Percentiles rank a stretch among this genome's conserved stretches.
These are phyloP conservation scores for Melitaea athalia DNA, from an alignment of 2,888 invertebrate genomes.

Conservation along the genomic window DNA sequence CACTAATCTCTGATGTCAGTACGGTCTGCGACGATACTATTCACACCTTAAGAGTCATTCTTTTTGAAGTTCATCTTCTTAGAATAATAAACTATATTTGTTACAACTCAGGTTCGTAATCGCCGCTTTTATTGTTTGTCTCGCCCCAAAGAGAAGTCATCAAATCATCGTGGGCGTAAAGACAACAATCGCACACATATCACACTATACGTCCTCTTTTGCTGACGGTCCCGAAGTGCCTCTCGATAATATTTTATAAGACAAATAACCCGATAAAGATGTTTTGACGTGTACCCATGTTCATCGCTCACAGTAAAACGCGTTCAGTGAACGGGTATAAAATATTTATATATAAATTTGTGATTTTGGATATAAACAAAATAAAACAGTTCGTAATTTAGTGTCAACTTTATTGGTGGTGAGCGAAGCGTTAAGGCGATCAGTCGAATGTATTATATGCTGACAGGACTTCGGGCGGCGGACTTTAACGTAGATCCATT, in stretches of 20 bases:
- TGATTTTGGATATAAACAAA: conserved; percentile 69
- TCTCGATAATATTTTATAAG: conserved; percentile 83
- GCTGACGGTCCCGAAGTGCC: conserved; percentile 80
- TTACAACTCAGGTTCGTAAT: conserved; percentile 76
- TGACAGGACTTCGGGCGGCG: conserved; percentile 74
- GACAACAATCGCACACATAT: conserved; percentile 77
- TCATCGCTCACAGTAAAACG: conserved; percentile 82
- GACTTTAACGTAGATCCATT: conserved; percentile 76
- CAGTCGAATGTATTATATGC: conserved; percentile 67
- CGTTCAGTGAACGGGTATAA: conserved; percentile 78
- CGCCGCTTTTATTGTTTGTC: conserved; percentile 80
- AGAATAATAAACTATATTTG: conserved; percentile 78
- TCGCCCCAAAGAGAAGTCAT: conserved; percentile 73
- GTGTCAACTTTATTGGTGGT: conserved; percentile 79
- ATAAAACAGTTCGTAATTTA: conserved; percentile 73
- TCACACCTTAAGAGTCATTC: conserved; percentile 63
- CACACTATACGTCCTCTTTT: conserved; percentile 77
- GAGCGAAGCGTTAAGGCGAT: conserved; percentile 77
- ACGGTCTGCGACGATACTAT: conserved; percentile 63
- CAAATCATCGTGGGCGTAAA: conserved; percentile 77
- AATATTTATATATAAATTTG: conserved; percentile 78
- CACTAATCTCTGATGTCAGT: conserved; percentile 62
- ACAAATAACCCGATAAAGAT: conserved; percentile 83
- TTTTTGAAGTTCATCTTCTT: conserved; percentile 66
- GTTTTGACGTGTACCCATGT: conserved; percentile 82